phyloP scores from a whole-genome alignment of 2,797 vertebrate genomes.

The Sebastes paucispinis region DNA sequence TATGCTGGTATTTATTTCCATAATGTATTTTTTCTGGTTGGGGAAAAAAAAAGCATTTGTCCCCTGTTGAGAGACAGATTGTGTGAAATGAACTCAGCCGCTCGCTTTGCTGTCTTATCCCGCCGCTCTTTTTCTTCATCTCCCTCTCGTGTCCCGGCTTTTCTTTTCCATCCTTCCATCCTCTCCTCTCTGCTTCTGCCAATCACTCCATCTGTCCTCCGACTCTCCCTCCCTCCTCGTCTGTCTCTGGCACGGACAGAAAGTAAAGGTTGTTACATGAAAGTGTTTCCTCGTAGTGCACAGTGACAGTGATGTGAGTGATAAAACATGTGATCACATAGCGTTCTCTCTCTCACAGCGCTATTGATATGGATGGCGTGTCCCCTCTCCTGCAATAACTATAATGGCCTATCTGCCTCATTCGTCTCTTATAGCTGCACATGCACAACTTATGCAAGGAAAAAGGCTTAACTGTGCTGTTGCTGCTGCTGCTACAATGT shows the following conservation, averaged over 20 bases:
- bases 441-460: background rate
- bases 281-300: background rate
- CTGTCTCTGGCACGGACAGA: background rate
- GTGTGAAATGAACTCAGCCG: slow-evolving; percentile 40
- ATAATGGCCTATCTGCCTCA: slow-evolving; percentile 44
- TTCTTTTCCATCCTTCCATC: background rate
- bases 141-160: background rate
- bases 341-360: background rate
- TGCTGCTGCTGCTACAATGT: background rate
- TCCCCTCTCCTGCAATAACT: slow-evolving; percentile 23
- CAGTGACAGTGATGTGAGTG: background rate
- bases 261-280: background rate
- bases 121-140: background rate
- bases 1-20: slow-evolving; percentile 34
- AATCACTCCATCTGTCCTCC: slow-evolving; percentile 33
- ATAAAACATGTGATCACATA: slow-evolving; percentile 20
- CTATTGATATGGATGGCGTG: background rate
- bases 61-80: slow-evolving; percentile 39
- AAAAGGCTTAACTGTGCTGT: background rate
- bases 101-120: background rate
- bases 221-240: background rate
- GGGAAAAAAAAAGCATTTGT: slow-evolving; percentile 26
- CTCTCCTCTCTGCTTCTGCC: background rate
- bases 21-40: slow-evolving; percentile 27
- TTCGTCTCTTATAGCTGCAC: slow-evolving; percentile 26